Base-by-base conservation (phyloP, 2,797 vertebrate genomes). In the Lagorchestes hirsutus region DNA sequence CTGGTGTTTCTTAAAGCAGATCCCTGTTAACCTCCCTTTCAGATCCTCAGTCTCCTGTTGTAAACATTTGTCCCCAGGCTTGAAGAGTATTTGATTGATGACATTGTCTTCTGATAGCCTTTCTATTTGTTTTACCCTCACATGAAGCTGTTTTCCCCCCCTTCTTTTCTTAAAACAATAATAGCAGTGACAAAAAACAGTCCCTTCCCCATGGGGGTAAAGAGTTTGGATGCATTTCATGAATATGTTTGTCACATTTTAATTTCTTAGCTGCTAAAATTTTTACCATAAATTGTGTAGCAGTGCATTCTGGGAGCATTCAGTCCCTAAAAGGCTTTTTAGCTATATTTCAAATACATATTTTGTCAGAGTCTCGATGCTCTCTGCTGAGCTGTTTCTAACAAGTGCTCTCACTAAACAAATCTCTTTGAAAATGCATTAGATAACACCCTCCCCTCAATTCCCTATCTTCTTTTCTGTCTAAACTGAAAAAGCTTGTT, bases 401-500 rank as follows among this genome's bases (percentile, higher is more conserved):
- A 95, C 93, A 95, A 95, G 92, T 0, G 0, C 94, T 96, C 94
- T 97, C 93, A 92, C 93, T 90, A 96, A 98, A 97, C 95, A 96
- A 96, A 97, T 97, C 96, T 98, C 95, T 97, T 98, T 96, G 96
- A 95, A 97, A 98, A 98, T 97, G 96, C 94, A 96, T 98, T 96
- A 98, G 97, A 97, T 97, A 98, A 93, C 40, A 50, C 12, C 1
- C 74, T 97, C 91, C 95, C 96, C 97, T 97, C 96, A 96, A 96
- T 97, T 95, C 91, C 91, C 0, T 98, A 98, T 98, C 98, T 98
- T 94, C 93, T 90, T 97, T 97, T 95, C 97, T 97, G 97, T 97
- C 97, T 97, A 97, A 98, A 96, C 96, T 94, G 96, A 94, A 97
- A 98, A 98, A 97, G 90, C 93, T 94, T 96, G 97, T 97, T 97